phyloP scores from a whole-genome alignment of 2,113 vertebrate species.

The Brachyhypopomus occidentalis region DNA sequence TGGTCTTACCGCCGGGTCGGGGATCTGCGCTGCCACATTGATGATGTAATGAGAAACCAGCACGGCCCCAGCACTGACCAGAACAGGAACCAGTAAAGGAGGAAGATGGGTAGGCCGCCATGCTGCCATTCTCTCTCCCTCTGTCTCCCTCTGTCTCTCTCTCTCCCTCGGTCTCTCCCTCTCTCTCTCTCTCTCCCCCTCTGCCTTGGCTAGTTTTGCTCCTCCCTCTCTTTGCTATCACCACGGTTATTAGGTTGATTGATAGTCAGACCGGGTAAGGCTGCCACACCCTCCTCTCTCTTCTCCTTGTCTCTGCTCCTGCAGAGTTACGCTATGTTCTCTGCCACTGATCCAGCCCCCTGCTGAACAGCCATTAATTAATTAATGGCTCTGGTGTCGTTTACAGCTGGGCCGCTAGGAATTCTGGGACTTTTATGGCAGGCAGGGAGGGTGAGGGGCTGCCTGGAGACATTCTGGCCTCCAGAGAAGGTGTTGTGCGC shows the following conservation, averaged over 20 bases:
- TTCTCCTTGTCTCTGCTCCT: constrained; percentile 19
- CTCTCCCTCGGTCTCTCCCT: constrained; percentile 37
- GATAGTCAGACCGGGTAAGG: constrained; percentile 55
- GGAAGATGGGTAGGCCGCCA: constrained; percentile 63
- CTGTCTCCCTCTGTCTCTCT: constrained; percentile 14
- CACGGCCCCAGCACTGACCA: constrained; percentile 64
- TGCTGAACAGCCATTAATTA: constrained; percentile 76
- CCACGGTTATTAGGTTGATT: constrained; percentile 71
- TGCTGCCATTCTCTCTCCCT: constrained; percentile 67
- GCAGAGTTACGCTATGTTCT: background rate
- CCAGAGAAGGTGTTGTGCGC: background rate
- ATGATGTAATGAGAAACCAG: constrained; percentile 73
- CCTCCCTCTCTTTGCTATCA: constrained; percentile 58
- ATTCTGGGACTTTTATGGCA: constrained; percentile 56
- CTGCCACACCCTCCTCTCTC: constrained; percentile 45
- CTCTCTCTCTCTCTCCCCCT: constrained; percentile 54
- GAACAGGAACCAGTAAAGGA: constrained; percentile 53
- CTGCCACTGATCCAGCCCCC: constrained; percentile 40
- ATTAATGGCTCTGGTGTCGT: constrained; percentile 76
- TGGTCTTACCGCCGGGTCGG: constrained; percentile 79
- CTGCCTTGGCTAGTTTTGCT: constrained; percentile 38
- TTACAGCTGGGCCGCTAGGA: constrained; percentile 69
- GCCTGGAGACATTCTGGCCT: background rate
- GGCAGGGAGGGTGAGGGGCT: constrained; percentile 47
- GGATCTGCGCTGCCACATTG: constrained; percentile 71